Evolutionary conservation across 2,888 invertebrate genomes (phyloP).

Genomic region (Emesis russula): DNA sequence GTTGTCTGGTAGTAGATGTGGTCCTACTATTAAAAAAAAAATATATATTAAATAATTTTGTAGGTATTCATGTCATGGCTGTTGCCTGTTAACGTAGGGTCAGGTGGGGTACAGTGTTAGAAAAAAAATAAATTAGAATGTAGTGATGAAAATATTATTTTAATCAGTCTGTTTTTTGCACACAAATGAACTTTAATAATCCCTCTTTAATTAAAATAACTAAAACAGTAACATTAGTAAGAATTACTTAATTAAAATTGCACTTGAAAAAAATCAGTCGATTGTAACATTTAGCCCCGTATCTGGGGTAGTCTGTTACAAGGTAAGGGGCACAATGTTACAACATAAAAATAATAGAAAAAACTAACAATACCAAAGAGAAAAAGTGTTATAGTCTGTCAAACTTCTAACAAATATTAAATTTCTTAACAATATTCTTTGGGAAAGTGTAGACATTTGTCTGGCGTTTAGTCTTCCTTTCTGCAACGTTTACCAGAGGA

Average conservation of each 20-base stretch:
- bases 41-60: no score
- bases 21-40: no score
- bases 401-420: conserved; percentile 17
- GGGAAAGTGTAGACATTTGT: conserved; percentile 32
- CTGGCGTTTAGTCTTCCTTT: conserved; percentile 22
- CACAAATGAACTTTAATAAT: background rate
- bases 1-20: no score
- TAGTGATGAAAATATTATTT: background rate
- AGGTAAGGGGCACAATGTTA: conserved; percentile 44
- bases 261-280: conserved; percentile 51
- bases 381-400: background rate
- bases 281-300: conserved; percentile 52
- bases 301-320: conserved; percentile 61
- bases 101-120: background rate
- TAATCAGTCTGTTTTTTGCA: background rate
- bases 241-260: conserved; percentile 42
- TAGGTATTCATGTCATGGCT: no score
- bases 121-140: background rate
- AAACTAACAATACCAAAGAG: background rate
- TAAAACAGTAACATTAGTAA: no score
- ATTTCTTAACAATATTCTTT: background rate
- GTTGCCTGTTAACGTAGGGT: no score
- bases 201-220: no score
- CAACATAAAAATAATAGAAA: background rate
- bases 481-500: conserved; percentile 13